Conservation (phyloP, 2,888 invertebrate species). For the Eurytoma adleriae region DNA sequence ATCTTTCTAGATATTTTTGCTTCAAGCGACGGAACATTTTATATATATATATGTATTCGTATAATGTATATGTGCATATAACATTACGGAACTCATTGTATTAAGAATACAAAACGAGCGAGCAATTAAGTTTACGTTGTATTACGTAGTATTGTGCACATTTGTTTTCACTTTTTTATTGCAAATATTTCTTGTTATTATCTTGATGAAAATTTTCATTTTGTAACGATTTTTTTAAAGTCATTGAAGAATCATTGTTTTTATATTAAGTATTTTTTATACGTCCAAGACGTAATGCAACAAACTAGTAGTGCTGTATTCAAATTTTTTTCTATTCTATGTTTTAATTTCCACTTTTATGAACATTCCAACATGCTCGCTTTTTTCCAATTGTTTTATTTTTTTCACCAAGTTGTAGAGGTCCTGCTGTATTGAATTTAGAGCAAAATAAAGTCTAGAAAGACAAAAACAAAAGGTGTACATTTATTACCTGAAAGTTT, state of each 20-base stretch:
- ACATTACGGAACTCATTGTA: conserved; percentile 40
- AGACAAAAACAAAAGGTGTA: conserved; percentile 65
- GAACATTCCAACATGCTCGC: conserved; percentile 73
- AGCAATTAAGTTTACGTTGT: conserved; percentile 30
- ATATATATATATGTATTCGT: conserved; percentile 38
- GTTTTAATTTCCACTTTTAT: conserved; percentile 49
- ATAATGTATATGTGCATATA: conserved; percentile 45
- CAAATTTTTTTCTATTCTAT: conserved; percentile 47
- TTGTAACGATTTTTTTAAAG: not conserved
- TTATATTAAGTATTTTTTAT: conserved; percentile 20
- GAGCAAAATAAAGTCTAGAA: conserved; percentile 76
- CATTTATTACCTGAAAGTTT: not conserved
- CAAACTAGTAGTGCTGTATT: conserved; percentile 17
- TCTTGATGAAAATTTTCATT: not conserved
- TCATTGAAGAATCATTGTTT: not conserved
- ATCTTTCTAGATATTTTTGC: conserved; percentile 74
- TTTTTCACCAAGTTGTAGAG: conserved; percentile 69
- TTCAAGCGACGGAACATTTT: conserved; percentile 62
- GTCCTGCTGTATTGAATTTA: conserved; percentile 74
- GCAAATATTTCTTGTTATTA: not conserved
- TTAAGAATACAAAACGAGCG: conserved; percentile 39
- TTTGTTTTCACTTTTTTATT: not conserved
- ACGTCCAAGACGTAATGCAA: conserved; percentile 7
- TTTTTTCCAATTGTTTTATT: conserved; percentile 65
- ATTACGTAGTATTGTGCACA: not conserved